Base-by-base conservation (phyloP, 2,888 invertebrate species). In the Apocheima hispidaria region DNA sequence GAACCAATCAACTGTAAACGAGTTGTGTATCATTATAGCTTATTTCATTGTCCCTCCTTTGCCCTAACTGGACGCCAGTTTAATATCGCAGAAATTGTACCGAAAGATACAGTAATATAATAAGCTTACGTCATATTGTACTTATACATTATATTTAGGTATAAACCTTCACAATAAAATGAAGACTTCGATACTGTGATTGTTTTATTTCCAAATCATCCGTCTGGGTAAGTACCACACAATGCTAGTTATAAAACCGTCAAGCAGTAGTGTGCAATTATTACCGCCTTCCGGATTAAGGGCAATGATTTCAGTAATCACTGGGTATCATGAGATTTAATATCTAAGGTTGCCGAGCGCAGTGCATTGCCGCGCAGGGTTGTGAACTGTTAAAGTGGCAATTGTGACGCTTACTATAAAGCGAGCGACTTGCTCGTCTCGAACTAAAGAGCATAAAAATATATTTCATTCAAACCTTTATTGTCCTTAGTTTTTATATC, bases 81-180 rank as follows among this genome's bases (percentile, higher is more conserved):
- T 6, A 6, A 36, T 7, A 36, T 18, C 38, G 6, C 41, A 26
- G 7, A 20, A 65, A 81, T 83, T 82, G 74, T 84, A 84, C 84
- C 75, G 16, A 74, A 79, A 83, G 83, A 88, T 87, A 89, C 89
- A 88, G 89, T 90, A 87, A 90, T 89, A 88, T 9, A 23, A 74
- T 90, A 91, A 89, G 90, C 89, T 90, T 90, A 81, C 75, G 82
- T 84, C 85, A 79, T 88, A 89, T 83, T 85, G 78, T 84, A 86
- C 76, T 81, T 84, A 84, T 87, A 88, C 79, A 88, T 88, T 85
- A 87, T 87, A 86, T 80, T 46, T 91, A 90, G 90, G 87, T 84
- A 83, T 88, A 82, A 83, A 86, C 83, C 85, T 91, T 91, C 89
- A 91, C 90, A 90, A 90, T 91, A 91, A 90, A 91, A 90, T 88